These are phyloP conservation scores for Chondrilla cf. caribensis DNA, from an alignment of 37 sponge, comb jelly and placozoan genomes.

Conservation along the genomic window DNA sequence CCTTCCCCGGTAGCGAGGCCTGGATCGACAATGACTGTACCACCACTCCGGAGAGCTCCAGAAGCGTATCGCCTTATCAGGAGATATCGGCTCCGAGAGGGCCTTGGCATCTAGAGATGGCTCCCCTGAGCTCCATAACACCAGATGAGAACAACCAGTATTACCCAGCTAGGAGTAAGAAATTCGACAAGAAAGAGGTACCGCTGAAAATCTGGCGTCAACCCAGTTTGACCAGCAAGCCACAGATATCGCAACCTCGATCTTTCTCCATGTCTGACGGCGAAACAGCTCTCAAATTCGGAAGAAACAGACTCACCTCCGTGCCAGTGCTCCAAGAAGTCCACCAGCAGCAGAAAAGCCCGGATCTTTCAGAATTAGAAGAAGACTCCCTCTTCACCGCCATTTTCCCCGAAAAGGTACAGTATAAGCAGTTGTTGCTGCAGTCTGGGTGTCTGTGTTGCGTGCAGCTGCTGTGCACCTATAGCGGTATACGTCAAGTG, in stretches of 20 bases:
- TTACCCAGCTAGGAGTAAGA: slow-evolving; percentile 11
- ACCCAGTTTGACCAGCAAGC: background rate
- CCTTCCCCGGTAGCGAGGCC: background rate
- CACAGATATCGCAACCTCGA: background rate
- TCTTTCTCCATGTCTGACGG: background rate
- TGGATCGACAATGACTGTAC: background rate
- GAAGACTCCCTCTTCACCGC: background rate
- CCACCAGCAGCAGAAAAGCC: background rate
- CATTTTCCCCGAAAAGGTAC: slow-evolving; percentile 10
- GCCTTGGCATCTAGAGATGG: slow-evolving; percentile 21
- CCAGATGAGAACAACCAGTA: slow-evolving; percentile 21
- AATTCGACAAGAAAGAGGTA: slow-evolving; percentile 1
- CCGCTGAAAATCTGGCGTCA: background rate
- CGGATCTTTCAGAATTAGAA: background rate
- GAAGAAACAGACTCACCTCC: background rate
- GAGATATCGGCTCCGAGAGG: background rate
- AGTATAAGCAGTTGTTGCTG: too few species aligned
- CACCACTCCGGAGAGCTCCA: background rate
- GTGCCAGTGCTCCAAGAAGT: background rate
- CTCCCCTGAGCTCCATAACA: slow-evolving; percentile 18
- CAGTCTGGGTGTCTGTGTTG: background rate
- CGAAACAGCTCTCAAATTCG: background rate
- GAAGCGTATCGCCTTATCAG: background rate
- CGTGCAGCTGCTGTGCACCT: background rate
- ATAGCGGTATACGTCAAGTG: too few species aligned